Evolutionary conservation across 2,797 vertebrate species (phyloP).

Genomic region (Bufotes viridis): DNA sequence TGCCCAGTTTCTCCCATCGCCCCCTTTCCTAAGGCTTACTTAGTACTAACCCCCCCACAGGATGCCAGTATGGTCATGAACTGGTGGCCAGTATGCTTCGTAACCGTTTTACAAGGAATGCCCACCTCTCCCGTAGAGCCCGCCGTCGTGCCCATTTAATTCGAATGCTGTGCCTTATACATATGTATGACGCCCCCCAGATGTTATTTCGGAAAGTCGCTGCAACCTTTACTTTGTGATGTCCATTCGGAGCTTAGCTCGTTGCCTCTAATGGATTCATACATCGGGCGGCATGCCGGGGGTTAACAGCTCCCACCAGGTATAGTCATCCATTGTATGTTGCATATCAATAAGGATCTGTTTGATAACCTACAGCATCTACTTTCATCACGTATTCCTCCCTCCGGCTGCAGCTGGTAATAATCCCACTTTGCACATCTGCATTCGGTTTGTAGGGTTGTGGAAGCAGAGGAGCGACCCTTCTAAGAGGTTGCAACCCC

Average conservation of each 20-base stretch:
- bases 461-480: neutral
- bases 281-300: neutral
- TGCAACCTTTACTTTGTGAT: constrained; percentile 29
- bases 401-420: neutral
- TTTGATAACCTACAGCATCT: neutral
- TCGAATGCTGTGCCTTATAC: constrained; percentile 4
- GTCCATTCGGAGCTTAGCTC: neutral
- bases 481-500: constrained; percentile 20
- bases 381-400: constrained; percentile 1
- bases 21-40: neutral
- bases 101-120: neutral
- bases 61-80: neutral
- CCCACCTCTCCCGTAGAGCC: neutral
- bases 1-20: constrained; percentile 8
- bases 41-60: neutral
- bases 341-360: neutral
- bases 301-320: constrained; percentile 20
- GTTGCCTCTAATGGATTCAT: neutral
- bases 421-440: neutral
- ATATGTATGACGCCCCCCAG: constrained; percentile 12
- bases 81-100: neutral
- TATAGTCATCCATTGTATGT: neutral
- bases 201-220: constrained; percentile 25
- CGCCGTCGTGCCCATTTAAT: neutral
- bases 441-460: neutral